A percentile compares a stretch with the other conserved stretches of the same genome.
Evolutionary conservation across 2,113 vertebrate species (phyloP).

Genomic region (Telmatochromis brichardi): DNA sequence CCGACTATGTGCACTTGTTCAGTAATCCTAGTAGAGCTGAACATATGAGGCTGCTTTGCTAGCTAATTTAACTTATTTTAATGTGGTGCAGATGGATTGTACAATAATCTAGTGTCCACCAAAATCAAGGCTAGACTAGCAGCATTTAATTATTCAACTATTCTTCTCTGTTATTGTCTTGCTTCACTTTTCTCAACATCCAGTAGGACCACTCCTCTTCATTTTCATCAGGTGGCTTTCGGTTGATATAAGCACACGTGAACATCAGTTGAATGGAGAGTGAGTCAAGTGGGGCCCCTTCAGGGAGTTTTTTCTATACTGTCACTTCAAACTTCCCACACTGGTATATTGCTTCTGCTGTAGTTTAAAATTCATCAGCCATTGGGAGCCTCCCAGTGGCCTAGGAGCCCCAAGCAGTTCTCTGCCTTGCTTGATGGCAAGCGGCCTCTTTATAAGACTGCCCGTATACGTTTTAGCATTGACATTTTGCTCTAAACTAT

Average conservation of each 20-base stretch:
- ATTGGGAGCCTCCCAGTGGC: background rate
- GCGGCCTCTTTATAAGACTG: background rate
- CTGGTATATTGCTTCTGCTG: background rate
- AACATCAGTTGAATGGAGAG: background rate
- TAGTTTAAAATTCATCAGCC: background rate
- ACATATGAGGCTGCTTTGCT: background rate
- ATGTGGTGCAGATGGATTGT: background rate
- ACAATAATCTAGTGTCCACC: background rate
- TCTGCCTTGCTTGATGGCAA: background rate
- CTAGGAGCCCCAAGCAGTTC: background rate
- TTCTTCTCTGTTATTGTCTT: background rate
- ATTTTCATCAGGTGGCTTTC: background rate
- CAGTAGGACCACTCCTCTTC: background rate
- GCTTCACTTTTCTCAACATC: background rate
- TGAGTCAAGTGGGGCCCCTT: background rate
- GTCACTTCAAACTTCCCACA: background rate
- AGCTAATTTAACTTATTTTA: background rate
- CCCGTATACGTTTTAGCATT: background rate
- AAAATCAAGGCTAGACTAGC: background rate
- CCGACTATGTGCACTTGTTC: background rate
- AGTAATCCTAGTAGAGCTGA: background rate
- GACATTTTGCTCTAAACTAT: background rate
- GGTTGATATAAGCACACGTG: background rate
- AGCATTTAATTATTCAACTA: background rate
- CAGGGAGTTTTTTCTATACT: background rate